Base-by-base conservation (phyloP, 2,888 invertebrate species). In the Rhabditoides inermis region DNA sequence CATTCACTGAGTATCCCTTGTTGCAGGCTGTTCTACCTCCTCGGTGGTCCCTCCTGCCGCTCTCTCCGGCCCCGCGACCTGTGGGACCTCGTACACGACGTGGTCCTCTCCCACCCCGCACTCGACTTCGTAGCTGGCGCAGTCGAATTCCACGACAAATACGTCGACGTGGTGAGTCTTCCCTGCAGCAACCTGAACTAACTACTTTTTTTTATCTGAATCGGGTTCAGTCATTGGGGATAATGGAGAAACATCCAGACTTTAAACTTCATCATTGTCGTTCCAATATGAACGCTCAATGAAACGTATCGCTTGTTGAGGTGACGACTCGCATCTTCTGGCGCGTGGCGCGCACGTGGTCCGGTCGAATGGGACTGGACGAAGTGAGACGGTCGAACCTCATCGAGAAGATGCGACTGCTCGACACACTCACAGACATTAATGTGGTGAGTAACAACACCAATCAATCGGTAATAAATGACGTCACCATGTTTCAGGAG, bases 261-360 rank as follows among this genome's bases (percentile, higher is more conserved):
- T 15, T 40, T 25, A 42, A n/a, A 32, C 15, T 32, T 32, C 15
- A 32, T 15, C 32, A 12, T 32, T 12, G 10, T 32, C 7, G 15
- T 7, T 15, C 15, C 32, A 32, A 32, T 4, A 47, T 20, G 12
- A n/a, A 26, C 39, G 32, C 51, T 7, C n/a, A 10, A 15, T 20
- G 60, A 61, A 56, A 32, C 15, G 10, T 32, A 32, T 12, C 15
- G 10, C 27, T 47, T 61, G 80, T 81, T 12, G 81, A 87, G 87
- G 87, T 95, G 76, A 91, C 94, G 77, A 90, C 92, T 64, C 85
- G 95, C 79, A 92, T 95, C 83, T 94, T 88, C 81, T 95, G 92
- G 81, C 87, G 88, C 79, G 90, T 92, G 50, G 92, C 92, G 81
- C 85, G 92, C 65, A 88, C 92, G 63, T 98, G 98, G 98, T 88